phyloP scores from a whole-genome alignment of 2,113 vertebrate genomes.

The Herpetotheres cachinnans region DNA sequence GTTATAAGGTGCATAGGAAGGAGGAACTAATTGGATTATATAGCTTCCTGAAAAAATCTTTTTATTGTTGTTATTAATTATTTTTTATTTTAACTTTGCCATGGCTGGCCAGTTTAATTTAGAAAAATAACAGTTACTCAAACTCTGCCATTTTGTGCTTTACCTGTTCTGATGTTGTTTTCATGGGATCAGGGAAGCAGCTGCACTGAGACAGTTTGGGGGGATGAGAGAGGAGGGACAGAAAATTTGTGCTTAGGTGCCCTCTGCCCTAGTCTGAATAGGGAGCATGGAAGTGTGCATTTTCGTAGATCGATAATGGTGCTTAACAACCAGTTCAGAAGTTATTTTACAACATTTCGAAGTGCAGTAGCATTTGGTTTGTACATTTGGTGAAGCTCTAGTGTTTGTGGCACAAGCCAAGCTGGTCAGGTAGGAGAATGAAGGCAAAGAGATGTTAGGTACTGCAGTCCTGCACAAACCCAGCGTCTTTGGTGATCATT shows the following conservation, averaged over 20 bases:
- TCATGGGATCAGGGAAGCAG: not conserved
- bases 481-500: not conserved
- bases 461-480: not conserved
- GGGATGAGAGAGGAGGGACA: not conserved
- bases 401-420: not conserved
- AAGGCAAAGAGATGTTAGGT: not conserved
- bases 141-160: not conserved
- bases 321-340: not conserved
- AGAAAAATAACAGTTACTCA: not conserved
- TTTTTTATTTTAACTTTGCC: not conserved
- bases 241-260: not conserved
- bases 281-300: not conserved
- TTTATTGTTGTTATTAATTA: rapidly evolving
- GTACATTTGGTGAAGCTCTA: not conserved
- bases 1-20: not conserved
- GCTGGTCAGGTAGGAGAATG: not conserved
- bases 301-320: rapidly evolving
- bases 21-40: not conserved
- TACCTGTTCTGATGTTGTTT: not conserved
- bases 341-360: not conserved
- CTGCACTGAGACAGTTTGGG: not conserved
- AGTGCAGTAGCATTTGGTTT: not conserved
- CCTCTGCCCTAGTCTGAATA: rapidly evolving
- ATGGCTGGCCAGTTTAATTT: not conserved
- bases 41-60: not conserved